Base-by-base conservation (phyloP, 2,888 invertebrate genomes). In the Phania funesta region DNA sequence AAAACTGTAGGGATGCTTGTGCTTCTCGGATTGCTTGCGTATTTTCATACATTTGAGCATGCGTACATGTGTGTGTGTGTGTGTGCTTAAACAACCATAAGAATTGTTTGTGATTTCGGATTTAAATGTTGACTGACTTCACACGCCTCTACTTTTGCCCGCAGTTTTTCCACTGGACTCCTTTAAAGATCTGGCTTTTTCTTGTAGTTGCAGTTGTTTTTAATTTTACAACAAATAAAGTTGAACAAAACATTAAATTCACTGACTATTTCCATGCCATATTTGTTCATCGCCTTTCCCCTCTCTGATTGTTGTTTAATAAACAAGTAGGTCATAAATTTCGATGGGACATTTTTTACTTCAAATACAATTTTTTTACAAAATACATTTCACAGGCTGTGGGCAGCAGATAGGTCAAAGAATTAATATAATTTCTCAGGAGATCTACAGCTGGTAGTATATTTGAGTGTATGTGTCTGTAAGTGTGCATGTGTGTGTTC, bases 281-380 rank as follows among this genome's bases (percentile, higher is more conserved):
- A 11, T 18, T 13, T 24, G 46, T 20, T 52, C 41, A 2, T 4
- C 41, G 16, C 11, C 16, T n/a, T 32, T 38, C 24, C 58, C 16
- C 7, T 64, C 11, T n/a, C 29, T 44, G 16, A 44, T 65, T 76
- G 58, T 76, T 76, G 58, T 48, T 75, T 67, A 75, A 67, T 41
- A 58, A 67, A 41, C 67, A 58, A 67, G 48, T 76, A 50, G 58
- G 16, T 50, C 60, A 67, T 67, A 76, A 76, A 67, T 67, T 60
- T 56, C 11, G 32, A 46, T n/a, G 20, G n/a, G 3, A 20, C 11
- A 1, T 11, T 13, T 8, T 62, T 29, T 56, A 48, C 3, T 16
- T 58, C 1, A 32, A 46, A 65, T 65, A 11, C 4, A 56, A 38
- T 65, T 74, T 13, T 35, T 20, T 29, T 29, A 8, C 18, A 35